Evolutionary conservation across 2,113 vertebrate genomes (phyloP), one percentile per base, ranked within the genome.

Genomic region (Microtus montanus): DNA sequence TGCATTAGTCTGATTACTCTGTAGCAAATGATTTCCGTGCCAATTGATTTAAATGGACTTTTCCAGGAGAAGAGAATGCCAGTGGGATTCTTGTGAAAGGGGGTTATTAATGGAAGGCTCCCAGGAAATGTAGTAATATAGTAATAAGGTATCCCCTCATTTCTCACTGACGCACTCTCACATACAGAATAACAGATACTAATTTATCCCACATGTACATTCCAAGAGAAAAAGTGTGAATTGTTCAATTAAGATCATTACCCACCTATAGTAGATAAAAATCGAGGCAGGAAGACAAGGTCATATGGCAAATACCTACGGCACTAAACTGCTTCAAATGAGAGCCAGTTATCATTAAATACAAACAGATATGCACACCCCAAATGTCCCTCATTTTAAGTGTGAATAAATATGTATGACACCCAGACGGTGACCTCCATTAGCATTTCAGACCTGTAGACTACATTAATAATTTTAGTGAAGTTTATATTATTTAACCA

Each of bases 341-440:
- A 87, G 15, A 58, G 8, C 41, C 52, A 41, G 3, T 93, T 90
- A 93, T 77, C n/a, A 96, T 68, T 73, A 90, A 87, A 91, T 35
- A 89, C 63, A 19, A 90, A 77, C 3, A 74, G 28, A 85, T 7
- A 77, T 74, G 2, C 22, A 70, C 64, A 41, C 63, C n/a, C 6
- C 24, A 74, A 33, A 47, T n/a, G 14, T 47, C 17, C 52, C 61
- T 93, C 35, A 47, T 11, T 63, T 92, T 82, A 68, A 92, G 20
- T 35, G 38, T 70, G 91, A 86, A 88, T 58, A 95, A 83, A 28
- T 85, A 47, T 87, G 12, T 87, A 1, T 14, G 47, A 71, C 30
- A 49, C 38, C 26, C 0, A 78, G 38, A 47, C 35, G 70, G 66
- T 92, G 74, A 68, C 9, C 78, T 22, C 11, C n/a, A 58, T 22